phyloP scores from a whole-genome alignment of 2,797 vertebrate species.

The Pipistrellus pygmaeus region DNA sequence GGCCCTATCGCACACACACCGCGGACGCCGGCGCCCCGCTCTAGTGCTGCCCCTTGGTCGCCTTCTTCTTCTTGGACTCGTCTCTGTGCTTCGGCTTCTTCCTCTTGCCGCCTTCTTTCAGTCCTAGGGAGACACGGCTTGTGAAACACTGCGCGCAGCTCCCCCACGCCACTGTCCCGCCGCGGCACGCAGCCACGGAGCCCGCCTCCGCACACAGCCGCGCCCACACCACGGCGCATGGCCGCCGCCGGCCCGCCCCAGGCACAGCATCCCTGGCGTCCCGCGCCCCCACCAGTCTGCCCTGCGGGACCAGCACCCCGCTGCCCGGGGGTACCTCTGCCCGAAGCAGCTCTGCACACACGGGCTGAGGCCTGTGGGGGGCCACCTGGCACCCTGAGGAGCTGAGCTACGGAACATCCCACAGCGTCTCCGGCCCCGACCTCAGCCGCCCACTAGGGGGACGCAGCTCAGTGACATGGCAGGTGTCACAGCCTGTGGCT shows the following conservation, averaged over 20 bases:
- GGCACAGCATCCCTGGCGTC: background rate
- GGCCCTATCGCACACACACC: background rate
- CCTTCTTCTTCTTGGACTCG: constrained; percentile 95
- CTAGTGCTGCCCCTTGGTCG: constrained; percentile 91
- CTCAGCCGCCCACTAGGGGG: no score
- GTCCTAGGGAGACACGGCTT: constrained; percentile 90
- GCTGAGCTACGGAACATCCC: no score
- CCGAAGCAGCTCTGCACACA: no score
- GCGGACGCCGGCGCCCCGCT: background rate
- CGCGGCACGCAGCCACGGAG: rapidly evolving
- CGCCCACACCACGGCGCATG: no score
- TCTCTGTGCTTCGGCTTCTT: constrained; percentile 96
- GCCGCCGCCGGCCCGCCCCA: background rate
- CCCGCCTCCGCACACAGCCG: rapidly evolving
- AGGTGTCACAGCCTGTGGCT: no score
- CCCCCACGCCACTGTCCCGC: background rate
- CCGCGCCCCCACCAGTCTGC: background rate
- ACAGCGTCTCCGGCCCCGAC: no score
- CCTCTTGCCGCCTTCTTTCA: constrained; percentile 94
- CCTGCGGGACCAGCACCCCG: no score
- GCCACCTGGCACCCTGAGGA: no score
- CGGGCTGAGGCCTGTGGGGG: no score
- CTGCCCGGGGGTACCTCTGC: no score
- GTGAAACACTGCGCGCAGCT: constrained; percentile 84
- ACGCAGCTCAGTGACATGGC: no score